Evolutionary conservation across 92 coral and sea anemone species (phyloP).

Genomic region (Zoanthus sansibaricus): DNA sequence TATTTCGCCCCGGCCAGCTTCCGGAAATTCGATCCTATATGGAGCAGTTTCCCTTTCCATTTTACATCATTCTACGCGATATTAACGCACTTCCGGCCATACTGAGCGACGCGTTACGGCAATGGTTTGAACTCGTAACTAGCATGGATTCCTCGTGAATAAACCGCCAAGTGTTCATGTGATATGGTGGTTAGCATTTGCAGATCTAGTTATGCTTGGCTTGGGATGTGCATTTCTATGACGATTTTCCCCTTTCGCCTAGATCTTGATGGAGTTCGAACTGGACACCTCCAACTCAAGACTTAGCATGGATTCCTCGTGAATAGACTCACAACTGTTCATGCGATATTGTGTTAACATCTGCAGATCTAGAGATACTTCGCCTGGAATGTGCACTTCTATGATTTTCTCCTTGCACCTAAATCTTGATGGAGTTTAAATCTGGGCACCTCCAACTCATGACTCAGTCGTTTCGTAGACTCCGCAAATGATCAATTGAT

Average conservation of each 20-base stretch:
- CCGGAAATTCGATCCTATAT: slow-evolving; percentile 97
- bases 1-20: slow-evolving; percentile 85
- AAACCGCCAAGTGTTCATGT: neutral
- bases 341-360: neutral
- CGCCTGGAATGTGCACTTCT: too few species aligned
- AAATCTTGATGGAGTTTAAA: too few species aligned
- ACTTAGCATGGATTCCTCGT: slow-evolving; percentile 67
- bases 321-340: neutral
- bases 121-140: slow-evolving; percentile 97
- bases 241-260: too few species aligned
- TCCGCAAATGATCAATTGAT: too few species aligned
- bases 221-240: too few species aligned
- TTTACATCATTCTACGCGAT: slow-evolving; percentile 94
- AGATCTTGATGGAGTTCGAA: too few species aligned
- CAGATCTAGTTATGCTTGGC: neutral
- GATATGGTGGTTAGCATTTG: neutral
- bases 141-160: slow-evolving; percentile 63
- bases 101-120: slow-evolving; percentile 92
- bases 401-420: too few species aligned
- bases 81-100: slow-evolving; percentile 90
- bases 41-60: slow-evolving; percentile 97
- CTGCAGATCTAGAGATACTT: neutral
- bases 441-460: slow-evolving; percentile 70
- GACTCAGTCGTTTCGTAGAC: slow-evolving; percentile 35
- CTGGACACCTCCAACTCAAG: slow-evolving; percentile 72